phyloP scores from a whole-genome alignment of 2,797 vertebrate genomes.

The Oreochromis mossambicus region DNA sequence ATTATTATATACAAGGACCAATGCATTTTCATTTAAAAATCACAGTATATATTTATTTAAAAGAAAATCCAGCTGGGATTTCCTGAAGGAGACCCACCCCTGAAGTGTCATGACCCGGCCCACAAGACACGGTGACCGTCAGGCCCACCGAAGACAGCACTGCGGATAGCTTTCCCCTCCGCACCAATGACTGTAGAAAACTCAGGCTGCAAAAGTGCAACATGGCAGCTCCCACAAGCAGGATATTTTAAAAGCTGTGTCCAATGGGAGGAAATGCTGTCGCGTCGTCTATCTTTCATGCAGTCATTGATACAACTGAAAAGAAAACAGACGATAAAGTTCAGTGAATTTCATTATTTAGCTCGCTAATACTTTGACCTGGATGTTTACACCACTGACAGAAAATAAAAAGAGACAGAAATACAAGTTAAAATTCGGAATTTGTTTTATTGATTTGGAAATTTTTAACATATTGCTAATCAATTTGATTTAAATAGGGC shows the following conservation, averaged over 20 bases:
- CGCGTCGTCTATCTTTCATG: neutral
- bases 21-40: neutral
- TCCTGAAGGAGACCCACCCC: slow-evolving; percentile 25
- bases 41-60: neutral
- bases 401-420: neutral
- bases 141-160: neutral
- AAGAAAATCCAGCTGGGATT: neutral
- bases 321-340: neutral
- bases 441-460: neutral
- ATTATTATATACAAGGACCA: neutral
- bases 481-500: neutral
- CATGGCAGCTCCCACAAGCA: neutral
- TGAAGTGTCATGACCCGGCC: slow-evolving; percentile 57
- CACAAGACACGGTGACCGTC: neutral
- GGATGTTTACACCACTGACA: neutral
- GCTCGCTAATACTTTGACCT: neutral
- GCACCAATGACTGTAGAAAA: neutral
- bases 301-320: neutral
- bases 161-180: neutral
- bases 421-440: neutral
- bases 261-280: neutral
- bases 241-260: too few relatives aligned
- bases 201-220: neutral
- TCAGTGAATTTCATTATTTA: neutral
- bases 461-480: neutral